phyloP scores from a whole-genome alignment of 2,888 invertebrate species.

The Drosophila barbarae region DNA sequence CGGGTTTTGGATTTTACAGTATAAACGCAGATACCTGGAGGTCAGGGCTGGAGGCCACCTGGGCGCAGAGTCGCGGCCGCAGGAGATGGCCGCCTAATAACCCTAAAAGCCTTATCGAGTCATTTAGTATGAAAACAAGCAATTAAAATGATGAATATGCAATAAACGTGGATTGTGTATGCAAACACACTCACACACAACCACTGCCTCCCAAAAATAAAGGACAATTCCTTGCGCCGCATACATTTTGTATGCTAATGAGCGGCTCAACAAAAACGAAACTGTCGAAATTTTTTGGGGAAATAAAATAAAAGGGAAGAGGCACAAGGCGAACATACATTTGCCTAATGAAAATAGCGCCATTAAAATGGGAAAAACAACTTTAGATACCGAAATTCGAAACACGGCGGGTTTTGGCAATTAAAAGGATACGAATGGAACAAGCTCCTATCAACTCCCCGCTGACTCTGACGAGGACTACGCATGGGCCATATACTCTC shows the following conservation, averaged over 20 bases:
- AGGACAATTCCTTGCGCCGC: constrained; percentile 45
- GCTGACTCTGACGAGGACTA: constrained; percentile 41
- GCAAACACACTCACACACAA: constrained; percentile 36
- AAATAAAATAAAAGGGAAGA: constrained; percentile 32
- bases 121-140: constrained; percentile 72
- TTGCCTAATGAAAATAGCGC: constrained; percentile 76
- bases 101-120: constrained; percentile 75
- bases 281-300: constrained; percentile 60
- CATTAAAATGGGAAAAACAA: constrained; percentile 76
- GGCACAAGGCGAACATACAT: constrained; percentile 64
- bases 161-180: constrained; percentile 65
- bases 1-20: constrained; percentile 4
- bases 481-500: constrained; percentile 15
- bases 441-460: constrained; percentile 51
- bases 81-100: constrained; percentile 57
- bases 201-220: constrained; percentile 32
- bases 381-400: constrained; percentile 73
- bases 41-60: constrained; percentile 9
- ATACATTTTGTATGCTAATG: constrained; percentile 74
- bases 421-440: constrained; percentile 68
- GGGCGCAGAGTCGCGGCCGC: constrained; percentile 21
- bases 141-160: constrained; percentile 75
- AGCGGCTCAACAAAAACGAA: constrained; percentile 46
- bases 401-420: constrained; percentile 73
- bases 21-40: not conserved